Conservation (phyloP, 2,113 vertebrate species). For the Phoenicopterus ruber region DNA sequence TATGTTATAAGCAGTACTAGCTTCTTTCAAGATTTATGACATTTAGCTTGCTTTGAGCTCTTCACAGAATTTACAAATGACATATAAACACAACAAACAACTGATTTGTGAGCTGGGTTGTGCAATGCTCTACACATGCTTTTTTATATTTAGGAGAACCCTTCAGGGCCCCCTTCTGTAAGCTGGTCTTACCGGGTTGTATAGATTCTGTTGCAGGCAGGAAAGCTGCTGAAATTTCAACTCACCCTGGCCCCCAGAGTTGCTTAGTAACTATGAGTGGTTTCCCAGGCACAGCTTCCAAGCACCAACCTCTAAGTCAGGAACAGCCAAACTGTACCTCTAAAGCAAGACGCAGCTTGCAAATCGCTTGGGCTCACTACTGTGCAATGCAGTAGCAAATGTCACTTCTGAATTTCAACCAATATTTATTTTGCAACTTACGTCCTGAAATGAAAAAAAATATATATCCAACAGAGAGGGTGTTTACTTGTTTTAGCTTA, state of each 20-base stretch:
- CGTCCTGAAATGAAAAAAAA: background rate
- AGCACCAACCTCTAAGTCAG: background rate
- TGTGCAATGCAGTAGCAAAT: background rate
- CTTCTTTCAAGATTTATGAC: conserved; percentile 24
- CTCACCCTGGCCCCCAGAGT: background rate
- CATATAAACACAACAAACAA: background rate
- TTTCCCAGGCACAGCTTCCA: background rate
- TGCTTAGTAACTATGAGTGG: background rate
- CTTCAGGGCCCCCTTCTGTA: background rate
- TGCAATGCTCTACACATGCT: background rate
- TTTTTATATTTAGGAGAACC: background rate
- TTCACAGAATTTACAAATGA: conserved; percentile 8
- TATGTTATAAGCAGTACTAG: background rate
- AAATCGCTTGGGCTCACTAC: background rate
- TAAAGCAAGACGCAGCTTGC: background rate
- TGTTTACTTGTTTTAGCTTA: background rate
- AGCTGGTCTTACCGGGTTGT: background rate
- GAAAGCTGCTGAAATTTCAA: background rate
- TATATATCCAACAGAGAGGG: background rate
- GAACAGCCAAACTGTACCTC: background rate
- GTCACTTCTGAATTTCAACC: background rate
- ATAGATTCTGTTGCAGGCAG: background rate
- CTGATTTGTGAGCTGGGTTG: conserved; percentile 16
- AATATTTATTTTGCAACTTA: background rate
- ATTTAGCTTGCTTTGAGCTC: background rate